A percentile compares a stretch with the other conserved stretches of the same genome.
phyloP scores from a whole-genome alignment of 2,888 invertebrate species.

The Drosophila meridiana region DNA sequence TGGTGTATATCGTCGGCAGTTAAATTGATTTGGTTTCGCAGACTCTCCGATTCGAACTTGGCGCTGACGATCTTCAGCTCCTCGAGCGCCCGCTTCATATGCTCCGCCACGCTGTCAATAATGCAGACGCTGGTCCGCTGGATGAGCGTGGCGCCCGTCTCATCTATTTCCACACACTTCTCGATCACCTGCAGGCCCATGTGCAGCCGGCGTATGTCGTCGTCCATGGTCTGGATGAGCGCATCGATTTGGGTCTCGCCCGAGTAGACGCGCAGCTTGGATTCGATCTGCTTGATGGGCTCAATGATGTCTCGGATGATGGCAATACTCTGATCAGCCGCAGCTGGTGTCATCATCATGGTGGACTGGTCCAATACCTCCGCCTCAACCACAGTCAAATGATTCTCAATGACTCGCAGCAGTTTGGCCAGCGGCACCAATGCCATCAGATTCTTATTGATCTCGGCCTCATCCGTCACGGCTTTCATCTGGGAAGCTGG shows the following conservation, averaged over 20 bases:
- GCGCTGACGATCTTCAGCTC: slow-evolving; percentile 86
- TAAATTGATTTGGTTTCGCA: slow-evolving; percentile 85
- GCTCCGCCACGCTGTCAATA: slow-evolving; percentile 87
- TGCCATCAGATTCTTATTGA: slow-evolving; percentile 85
- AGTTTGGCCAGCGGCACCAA: slow-evolving; percentile 84
- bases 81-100: slow-evolving; percentile 86
- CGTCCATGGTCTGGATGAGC: slow-evolving; percentile 87
- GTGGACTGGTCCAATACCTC: slow-evolving; percentile 89
- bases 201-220: slow-evolving; percentile 88
- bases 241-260: slow-evolving; percentile 84
- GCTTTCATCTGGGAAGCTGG: slow-evolving; percentile 69
- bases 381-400: slow-evolving; percentile 88
- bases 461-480: slow-evolving; percentile 86
- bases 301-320: slow-evolving; percentile 88
- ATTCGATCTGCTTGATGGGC: slow-evolving; percentile 88
- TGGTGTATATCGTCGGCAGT: slow-evolving; percentile 86
- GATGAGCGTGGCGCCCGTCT: slow-evolving; percentile 88
- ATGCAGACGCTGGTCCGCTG: slow-evolving; percentile 89
- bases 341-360: slow-evolving; percentile 88
- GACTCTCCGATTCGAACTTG: slow-evolving; percentile 85
- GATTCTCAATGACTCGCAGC: slow-evolving; percentile 86
- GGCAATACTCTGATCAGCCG: slow-evolving; percentile 89
- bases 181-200: slow-evolving; percentile 89
- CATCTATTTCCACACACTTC: slow-evolving; percentile 89
- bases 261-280: slow-evolving; percentile 87